Conservation (phyloP, 2,888 invertebrate species). For the Hartigia nigra region DNA sequence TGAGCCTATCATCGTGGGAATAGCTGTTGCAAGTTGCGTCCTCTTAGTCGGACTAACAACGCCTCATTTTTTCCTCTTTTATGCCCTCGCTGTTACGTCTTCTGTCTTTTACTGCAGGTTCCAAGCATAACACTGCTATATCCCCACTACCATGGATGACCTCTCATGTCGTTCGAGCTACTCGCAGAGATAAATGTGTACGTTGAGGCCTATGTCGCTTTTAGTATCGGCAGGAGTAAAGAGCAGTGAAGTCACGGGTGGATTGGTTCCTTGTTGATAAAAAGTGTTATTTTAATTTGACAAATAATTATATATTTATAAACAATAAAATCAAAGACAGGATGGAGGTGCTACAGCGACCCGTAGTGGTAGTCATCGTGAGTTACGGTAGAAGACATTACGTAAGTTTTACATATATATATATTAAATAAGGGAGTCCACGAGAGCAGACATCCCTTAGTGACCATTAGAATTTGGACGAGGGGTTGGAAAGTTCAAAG, state of each 20-base stretch:
- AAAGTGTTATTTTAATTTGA: not conserved
- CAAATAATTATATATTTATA: not conserved
- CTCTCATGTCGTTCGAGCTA: conserved; percentile 62
- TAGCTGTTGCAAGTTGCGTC: conserved; percentile 16
- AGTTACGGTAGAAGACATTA: conserved; percentile 36
- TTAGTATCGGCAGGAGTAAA: conserved; percentile 50
- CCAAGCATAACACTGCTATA: conserved; percentile 29
- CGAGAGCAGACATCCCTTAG: not conserved
- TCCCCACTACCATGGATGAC: conserved; percentile 59
- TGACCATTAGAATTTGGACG: not conserved
- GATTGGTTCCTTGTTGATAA: not conserved
- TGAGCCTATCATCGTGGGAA: conserved; percentile 34
- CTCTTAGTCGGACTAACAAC: conserved; percentile 1
- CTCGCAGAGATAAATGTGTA: conserved; percentile 64
- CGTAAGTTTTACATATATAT: conserved; percentile 44
- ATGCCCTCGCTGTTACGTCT: conserved; percentile 11
- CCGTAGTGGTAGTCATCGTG: conserved; percentile 40
- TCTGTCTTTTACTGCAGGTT: conserved; percentile 6
- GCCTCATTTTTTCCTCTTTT: conserved; percentile 12
- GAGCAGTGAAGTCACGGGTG: conserved; percentile 28
- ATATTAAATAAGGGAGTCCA: not conserved
- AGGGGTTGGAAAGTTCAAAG: not conserved
- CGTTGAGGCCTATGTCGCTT: conserved; percentile 57
- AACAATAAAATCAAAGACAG: not conserved
- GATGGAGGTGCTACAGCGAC: conserved; percentile 52